Evolutionary conservation across 2,797 vertebrate species (phyloP).

Genomic region (Masticophis lateralis): DNA sequence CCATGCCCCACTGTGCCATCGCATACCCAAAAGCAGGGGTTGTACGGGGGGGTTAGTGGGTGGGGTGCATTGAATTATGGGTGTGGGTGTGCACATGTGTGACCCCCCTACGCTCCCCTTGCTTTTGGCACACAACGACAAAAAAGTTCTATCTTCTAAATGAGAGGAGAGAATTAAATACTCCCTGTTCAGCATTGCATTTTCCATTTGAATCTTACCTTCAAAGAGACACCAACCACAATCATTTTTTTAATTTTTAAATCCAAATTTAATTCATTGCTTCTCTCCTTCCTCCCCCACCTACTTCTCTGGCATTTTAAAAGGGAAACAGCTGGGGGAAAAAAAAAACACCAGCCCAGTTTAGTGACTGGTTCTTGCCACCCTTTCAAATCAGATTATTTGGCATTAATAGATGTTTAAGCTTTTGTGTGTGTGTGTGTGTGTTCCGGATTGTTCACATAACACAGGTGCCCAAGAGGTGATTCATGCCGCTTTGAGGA

Average conservation of each 20-base stretch:
- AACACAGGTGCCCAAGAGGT: background rate
- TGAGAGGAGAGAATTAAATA: background rate
- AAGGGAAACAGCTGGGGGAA: background rate
- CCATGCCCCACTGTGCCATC: too few species aligned
- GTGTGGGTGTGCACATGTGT: too few species aligned
- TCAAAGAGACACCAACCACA: background rate
- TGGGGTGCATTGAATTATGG: too few species aligned
- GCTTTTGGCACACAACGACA: too few species aligned
- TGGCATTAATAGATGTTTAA: background rate
- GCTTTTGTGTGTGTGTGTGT: background rate
- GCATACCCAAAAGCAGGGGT: too few species aligned
- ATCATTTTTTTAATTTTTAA: background rate
- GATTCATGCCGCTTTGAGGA: conserved; percentile 16
- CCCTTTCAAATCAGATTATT: background rate
- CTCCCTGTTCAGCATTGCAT: too few species aligned
- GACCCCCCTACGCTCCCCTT: too few species aligned
- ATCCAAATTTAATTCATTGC: background rate
- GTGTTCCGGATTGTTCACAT: background rate
- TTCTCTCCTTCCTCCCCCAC: background rate
- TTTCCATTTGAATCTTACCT: background rate
- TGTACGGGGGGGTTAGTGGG: too few species aligned
- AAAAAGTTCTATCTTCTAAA: too few species aligned
- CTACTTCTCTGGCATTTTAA: background rate
- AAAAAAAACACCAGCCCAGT: too few species aligned
- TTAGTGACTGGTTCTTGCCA: background rate